Percentiles rank a stretch among this genome's conserved stretches.
phyloP scores from a whole-genome alignment of 2,797 vertebrate species.

The Acanthurus lineatus region DNA sequence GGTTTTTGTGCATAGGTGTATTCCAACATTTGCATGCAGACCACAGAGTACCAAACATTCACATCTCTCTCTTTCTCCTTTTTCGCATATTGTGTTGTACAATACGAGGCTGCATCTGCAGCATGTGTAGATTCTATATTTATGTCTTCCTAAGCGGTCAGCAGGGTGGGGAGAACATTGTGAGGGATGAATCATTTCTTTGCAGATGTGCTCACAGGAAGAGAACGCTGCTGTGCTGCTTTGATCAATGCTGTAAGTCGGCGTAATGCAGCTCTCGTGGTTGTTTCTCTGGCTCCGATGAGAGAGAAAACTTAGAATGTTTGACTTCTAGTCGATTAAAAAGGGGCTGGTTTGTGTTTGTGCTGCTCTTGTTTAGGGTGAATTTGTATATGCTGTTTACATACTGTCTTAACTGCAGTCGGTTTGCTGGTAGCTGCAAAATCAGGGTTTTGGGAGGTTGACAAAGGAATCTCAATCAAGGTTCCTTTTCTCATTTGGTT shows the following conservation, averaged over 20 bases:
- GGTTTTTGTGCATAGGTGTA: slow-evolving; percentile 17
- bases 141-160: slow-evolving; percentile 34
- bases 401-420: not conserved
- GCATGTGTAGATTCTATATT: slow-evolving; percentile 46
- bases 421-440: not conserved
- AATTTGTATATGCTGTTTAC: not conserved
- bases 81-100: slow-evolving; percentile 2
- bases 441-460: not conserved
- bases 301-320: slow-evolving; percentile 14
- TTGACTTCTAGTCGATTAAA: slow-evolving; percentile 17
- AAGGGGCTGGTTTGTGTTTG: not conserved
- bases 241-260: slow-evolving; percentile 66
- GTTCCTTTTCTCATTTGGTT: not conserved
- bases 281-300: slow-evolving; percentile 36
- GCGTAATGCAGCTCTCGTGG: slow-evolving; percentile 41
- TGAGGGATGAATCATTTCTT: slow-evolving; percentile 68
- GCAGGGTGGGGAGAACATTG: slow-evolving; percentile 32
- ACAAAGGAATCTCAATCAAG: not conserved
- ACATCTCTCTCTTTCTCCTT: slow-evolving; percentile 8
- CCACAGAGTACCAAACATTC: slow-evolving; percentile 30
- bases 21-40: slow-evolving; percentile 18
- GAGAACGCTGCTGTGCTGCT: slow-evolving; percentile 36
- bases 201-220: slow-evolving; percentile 61
- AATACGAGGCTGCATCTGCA: slow-evolving; percentile 17
- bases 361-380: not conserved